Evolutionary conservation across 2,888 invertebrate genomes (phyloP), one percentile per base, ranked within the genome.

Genomic region (Isotomurus palustris): DNA sequence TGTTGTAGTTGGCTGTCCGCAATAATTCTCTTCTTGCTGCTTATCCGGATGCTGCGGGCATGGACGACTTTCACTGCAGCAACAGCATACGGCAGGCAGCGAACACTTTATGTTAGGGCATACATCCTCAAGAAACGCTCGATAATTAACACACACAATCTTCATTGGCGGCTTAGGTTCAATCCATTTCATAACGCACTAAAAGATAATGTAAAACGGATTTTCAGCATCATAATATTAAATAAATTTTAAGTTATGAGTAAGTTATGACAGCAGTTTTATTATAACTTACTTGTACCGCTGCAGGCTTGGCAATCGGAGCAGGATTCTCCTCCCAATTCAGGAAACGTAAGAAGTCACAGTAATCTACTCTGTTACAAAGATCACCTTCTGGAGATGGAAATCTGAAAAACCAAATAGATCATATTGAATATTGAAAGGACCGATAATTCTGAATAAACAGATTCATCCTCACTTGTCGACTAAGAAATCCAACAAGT

Each of bases 281-380:
- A 4, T 10, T 4, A 60, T 71, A 73, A 80, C 80, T 3, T 32
- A 49, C 49, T 75, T 80, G 80, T 43, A 79, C 71, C 67, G 80
- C 80, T 8, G 79, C 74, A 8, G 82, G 82, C 58, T 73, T 71
- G 3, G 77, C 75, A 38, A 79, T 80, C 24, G 77, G 70, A 54
- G 78, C 73, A 2, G 80, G 80, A 69, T 79, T 77, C 12, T 81
- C 79, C 72, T 80, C 81, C 71, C 85, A 82, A 74, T 90, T 84
- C 56, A 91, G 74, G 72, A 89, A 89, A 38, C 78, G 74, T 70
- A 90, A 73, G 54, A 91, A 76, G 72, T 89, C 87, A 2, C 82
- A 79, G 60, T 84, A 85, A 53, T 80, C 78, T 35, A 89, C 58
- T 5, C 65, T 59, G 29, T 66, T 62, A 38, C 69, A 69, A 0